These are phyloP conservation scores for Panorpa germanica DNA, from an alignment of 2,888 invertebrate species.

Conservation along the genomic window DNA sequence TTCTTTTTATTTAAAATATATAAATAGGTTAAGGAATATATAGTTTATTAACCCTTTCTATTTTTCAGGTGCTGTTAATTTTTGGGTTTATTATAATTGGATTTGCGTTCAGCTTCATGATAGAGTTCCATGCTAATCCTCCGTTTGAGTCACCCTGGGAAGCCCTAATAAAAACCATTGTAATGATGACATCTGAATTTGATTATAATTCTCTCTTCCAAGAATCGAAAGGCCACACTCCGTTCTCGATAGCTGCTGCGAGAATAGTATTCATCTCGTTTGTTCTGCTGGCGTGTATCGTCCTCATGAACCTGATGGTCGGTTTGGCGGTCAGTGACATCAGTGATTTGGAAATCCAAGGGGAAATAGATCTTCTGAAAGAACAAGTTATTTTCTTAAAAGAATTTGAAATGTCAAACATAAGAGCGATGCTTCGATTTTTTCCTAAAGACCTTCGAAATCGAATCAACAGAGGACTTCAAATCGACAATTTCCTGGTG, in stretches of 20 bases:
- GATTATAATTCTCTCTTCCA: conserved; percentile 31
- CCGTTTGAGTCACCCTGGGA: conserved; percentile 32
- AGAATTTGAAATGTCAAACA: no score
- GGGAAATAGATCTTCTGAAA: conserved; percentile 30
- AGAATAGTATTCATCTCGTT: conserved; percentile 32
- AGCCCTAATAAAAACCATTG: conserved; percentile 32
- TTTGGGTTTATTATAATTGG: conserved; percentile 30
- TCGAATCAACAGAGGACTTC: no score
- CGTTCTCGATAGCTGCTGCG: no score
- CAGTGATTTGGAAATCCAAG: conserved; percentile 32
- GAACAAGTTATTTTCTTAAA: no score
- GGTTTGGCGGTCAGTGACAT: conserved; percentile 40
- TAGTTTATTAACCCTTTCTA: not conserved
- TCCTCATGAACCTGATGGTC: conserved; percentile 36
- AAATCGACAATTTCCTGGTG: no score
- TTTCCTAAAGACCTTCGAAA: no score
- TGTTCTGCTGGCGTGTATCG: conserved; percentile 32
- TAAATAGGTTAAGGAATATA: conserved; percentile 1
- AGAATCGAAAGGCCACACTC: conserved; percentile 12
- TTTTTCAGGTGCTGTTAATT: conserved; percentile 27
- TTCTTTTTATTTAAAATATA: not conserved
- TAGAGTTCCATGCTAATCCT: conserved; percentile 29
- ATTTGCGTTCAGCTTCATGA: conserved; percentile 34
- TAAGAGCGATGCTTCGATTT: no score
- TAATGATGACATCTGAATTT: conserved; percentile 41